A percentile compares a stretch with the other conserved stretches of the same genome.
Evolutionary conservation across 35 echinoderm and acorn worm species (phyloP).

Genomic region (Acanthaster planci): DNA sequence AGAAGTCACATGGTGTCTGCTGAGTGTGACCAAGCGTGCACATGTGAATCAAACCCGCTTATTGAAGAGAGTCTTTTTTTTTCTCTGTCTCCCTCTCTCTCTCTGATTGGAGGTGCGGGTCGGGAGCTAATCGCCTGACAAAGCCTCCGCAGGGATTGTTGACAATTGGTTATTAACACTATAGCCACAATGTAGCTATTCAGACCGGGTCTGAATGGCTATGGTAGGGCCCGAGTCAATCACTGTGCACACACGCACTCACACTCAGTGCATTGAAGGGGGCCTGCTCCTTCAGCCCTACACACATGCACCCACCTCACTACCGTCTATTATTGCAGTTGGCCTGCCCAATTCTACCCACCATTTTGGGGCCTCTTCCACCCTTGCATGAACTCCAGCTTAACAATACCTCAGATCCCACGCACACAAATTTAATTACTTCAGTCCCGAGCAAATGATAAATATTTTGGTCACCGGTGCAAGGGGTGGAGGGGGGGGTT

Average conservation of each 20-base stretch:
- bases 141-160: background rate
- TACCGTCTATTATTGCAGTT: conserved; percentile 11
- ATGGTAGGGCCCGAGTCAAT: conserved; percentile 3
- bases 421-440: conserved; percentile 18
- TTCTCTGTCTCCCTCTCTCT: background rate
- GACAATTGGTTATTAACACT: conserved; percentile 32
- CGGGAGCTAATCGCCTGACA: conserved; percentile 23
- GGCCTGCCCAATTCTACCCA: background rate
- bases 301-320: conserved; percentile 1
- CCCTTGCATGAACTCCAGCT: background rate
- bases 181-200: conserved; percentile 27
- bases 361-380: background rate
- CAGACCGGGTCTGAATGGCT: background rate
- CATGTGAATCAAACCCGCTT: background rate
- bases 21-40: conserved; percentile 5
- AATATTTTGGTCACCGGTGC: conserved; percentile 22
- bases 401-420: conserved; percentile 10
- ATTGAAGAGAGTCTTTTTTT: background rate
- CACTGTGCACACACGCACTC: conserved; percentile 7
- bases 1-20: background rate
- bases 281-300: too few species aligned
- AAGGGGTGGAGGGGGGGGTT: conserved; percentile 7
- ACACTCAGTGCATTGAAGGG: background rate
- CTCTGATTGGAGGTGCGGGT: background rate
- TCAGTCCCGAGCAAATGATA: conserved; percentile 15